Percentiles rank a stretch among this genome's conserved stretches.
Evolutionary conservation across 2,888 invertebrate species (phyloP).

Genomic region (Notodonta dromedarius): DNA sequence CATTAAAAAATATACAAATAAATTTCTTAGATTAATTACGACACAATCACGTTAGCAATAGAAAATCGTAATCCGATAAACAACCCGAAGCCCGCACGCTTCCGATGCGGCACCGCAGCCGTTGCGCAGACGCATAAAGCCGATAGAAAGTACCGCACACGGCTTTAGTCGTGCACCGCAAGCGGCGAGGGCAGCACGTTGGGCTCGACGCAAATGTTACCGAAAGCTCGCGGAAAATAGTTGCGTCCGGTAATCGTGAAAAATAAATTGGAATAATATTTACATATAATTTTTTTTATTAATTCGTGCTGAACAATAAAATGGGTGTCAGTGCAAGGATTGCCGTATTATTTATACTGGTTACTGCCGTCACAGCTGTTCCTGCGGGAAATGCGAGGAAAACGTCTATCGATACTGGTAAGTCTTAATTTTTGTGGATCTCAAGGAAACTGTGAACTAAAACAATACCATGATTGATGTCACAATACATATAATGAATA

Average conservation of each 20-base stretch:
- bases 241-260: constrained; percentile 68
- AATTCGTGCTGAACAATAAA: constrained; percentile 51
- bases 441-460: too few relatives aligned
- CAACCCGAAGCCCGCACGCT: constrained; percentile 40
- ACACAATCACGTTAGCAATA: constrained; percentile 28
- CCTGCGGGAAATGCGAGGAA: constrained; percentile 64
- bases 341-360: constrained; percentile 65
- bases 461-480: too few relatives aligned
- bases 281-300: constrained; percentile 26
- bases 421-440: constrained; percentile 27
- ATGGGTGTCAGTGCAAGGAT: constrained; percentile 81
- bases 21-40: neutral
- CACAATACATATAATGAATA: too few relatives aligned
- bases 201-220: constrained; percentile 75
- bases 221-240: constrained; percentile 76
- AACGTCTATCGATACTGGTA: constrained; percentile 62
- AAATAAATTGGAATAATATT: constrained; percentile 29
- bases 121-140: constrained; percentile 71
- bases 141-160: constrained; percentile 74
- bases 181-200: constrained; percentile 61
- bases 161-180: constrained; percentile 70
- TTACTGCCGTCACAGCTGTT: constrained; percentile 67
- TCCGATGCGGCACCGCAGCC: constrained; percentile 51
- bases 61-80: constrained; percentile 45
- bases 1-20: too few relatives aligned